Percentiles rank a stretch among this genome's conserved stretches.
Conservation (phyloP, 2,888 invertebrate genomes). For the Cosmorhoe ocellata region DNA sequence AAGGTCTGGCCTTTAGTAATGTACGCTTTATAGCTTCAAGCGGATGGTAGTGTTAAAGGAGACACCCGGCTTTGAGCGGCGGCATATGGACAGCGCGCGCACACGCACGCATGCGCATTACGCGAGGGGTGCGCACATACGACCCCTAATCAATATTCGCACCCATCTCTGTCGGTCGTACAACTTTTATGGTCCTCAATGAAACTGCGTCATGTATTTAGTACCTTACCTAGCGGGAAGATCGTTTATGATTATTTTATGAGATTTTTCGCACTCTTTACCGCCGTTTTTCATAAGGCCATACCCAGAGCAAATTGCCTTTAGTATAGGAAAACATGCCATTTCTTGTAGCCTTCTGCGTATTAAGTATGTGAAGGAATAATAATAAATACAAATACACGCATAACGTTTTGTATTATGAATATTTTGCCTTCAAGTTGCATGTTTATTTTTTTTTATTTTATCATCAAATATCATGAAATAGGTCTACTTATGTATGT, state of each 20-base stretch:
- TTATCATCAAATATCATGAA: too few species aligned
- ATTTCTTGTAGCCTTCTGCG: too few species aligned
- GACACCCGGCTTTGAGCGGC: slow-evolving; percentile 43
- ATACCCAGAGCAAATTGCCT: too few species aligned
- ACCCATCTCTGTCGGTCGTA: slow-evolving; percentile 59
- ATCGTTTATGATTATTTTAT: slow-evolving; percentile 18
- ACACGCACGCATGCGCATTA: slow-evolving; percentile 26
- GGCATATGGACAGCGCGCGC: slow-evolving; percentile 53
- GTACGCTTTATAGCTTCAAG: slow-evolving; percentile 28
- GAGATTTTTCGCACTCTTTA: slow-evolving; percentile 4
- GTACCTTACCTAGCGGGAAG: slow-evolving; percentile 16
- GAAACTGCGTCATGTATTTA: slow-evolving; percentile 42
- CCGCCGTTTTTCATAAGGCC: neutral
- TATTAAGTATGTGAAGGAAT: too few species aligned
- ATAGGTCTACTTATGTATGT: too few species aligned
- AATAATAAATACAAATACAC: too few species aligned
- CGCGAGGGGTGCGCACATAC: slow-evolving; percentile 47
- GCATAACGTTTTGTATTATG: too few species aligned
- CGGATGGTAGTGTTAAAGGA: slow-evolving; percentile 44
- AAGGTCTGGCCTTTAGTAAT: slow-evolving; percentile 8
- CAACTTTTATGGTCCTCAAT: slow-evolving; percentile 61
- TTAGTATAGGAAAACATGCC: too few species aligned
- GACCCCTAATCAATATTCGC: slow-evolving; percentile 75
- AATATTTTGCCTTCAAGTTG: too few species aligned
- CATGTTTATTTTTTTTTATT: too few species aligned